Percentiles rank a stretch among this genome's conserved stretches.
phyloP scores from a whole-genome alignment of 2,797 vertebrate species.

The Gadopsis bispinosus region DNA sequence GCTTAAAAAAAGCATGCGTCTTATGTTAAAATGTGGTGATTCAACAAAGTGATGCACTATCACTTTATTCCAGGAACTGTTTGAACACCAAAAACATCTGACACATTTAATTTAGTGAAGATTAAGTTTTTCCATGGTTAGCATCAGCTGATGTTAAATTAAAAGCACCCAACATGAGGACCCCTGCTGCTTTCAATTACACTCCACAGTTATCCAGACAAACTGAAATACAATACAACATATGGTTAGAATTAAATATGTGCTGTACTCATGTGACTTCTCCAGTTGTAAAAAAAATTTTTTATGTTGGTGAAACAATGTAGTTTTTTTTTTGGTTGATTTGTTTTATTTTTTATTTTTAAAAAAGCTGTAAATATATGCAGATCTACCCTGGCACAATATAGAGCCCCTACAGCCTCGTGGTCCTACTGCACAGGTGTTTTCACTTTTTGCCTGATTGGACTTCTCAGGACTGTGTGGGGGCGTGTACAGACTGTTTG shows the following conservation, averaged over 20 bases:
- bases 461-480: background rate
- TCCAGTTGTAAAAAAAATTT: conserved; percentile 23
- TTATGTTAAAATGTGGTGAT: background rate
- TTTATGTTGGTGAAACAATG: background rate
- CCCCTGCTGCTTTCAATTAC: conserved; percentile 76
- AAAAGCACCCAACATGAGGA: conserved; percentile 58
- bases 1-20: background rate
- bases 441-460: conserved; percentile 1
- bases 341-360: background rate
- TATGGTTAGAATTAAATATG: conserved; percentile 65
- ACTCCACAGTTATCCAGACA: conserved; percentile 56
- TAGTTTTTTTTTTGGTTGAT: no score
- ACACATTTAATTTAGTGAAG: conserved; percentile 68
- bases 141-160: conserved; percentile 69
- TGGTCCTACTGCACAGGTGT: background rate
- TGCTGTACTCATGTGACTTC: conserved; percentile 43
- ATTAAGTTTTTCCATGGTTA: conserved; percentile 57
- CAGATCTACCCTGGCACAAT: background rate
- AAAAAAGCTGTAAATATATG: background rate
- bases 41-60: background rate
- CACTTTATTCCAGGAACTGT: conserved; percentile 3
- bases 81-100: conserved; percentile 46
- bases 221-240: conserved; percentile 62
- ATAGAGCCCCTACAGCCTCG: no score
- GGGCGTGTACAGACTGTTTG: background rate